Conservation (phyloP, 2,113 vertebrate species). For the Myrmophylax atrothorax region DNA sequence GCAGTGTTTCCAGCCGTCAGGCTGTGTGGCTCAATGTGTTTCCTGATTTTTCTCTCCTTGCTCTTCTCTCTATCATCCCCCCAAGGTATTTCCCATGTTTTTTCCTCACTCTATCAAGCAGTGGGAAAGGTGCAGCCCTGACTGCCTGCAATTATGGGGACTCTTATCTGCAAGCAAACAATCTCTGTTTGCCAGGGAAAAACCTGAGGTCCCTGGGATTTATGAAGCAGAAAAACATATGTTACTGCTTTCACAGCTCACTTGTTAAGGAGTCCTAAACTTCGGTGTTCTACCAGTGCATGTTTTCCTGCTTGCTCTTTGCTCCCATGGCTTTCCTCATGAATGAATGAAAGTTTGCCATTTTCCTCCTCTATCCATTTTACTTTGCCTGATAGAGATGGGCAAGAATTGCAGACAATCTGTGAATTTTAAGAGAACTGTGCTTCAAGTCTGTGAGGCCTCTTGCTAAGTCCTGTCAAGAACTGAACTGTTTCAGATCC, state of each 20-base stretch:
- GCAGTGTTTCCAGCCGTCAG: neutral
- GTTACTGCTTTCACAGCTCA: neutral
- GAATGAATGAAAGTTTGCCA: neutral
- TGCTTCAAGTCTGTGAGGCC: neutral
- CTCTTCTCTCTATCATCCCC: neutral
- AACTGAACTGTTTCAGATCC: neutral
- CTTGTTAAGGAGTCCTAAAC: neutral
- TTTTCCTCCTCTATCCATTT: neutral
- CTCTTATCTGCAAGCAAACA: neutral
- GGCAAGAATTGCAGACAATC: neutral
- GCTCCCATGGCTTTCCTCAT: neutral
- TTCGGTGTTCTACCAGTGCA: neutral
- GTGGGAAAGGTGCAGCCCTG: neutral
- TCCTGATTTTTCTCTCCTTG: neutral
- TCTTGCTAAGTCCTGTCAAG: neutral
- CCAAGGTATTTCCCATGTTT: neutral
- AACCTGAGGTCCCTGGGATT: neutral
- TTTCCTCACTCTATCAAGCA: neutral
- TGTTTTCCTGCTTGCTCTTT: neutral
- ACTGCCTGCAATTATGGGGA: fast-evolving
- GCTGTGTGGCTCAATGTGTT: neutral
- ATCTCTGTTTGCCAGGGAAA: neutral
- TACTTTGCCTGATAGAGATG: neutral
- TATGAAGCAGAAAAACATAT: neutral
- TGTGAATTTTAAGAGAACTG: neutral